Percentiles rank a stretch among this genome's conserved stretches.
phyloP scores from a whole-genome alignment of 2,888 invertebrate genomes.

The Anthophora plumipes region DNA sequence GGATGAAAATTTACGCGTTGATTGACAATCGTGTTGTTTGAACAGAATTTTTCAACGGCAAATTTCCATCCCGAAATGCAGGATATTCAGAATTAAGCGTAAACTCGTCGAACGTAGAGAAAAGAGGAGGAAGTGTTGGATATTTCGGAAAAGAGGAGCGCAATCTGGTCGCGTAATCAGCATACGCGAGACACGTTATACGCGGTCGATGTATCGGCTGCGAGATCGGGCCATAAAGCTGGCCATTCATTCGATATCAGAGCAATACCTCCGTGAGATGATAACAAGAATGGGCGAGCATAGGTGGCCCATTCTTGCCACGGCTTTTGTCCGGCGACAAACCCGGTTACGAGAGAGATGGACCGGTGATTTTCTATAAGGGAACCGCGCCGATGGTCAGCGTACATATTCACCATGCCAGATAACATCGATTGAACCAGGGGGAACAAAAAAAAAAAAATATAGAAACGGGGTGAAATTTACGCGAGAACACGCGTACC shows the following conservation, averaged over 20 bases:
- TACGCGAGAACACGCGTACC: slow-evolving; percentile 1
- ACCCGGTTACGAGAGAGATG: slow-evolving; percentile 66
- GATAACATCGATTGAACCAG: slow-evolving; percentile 46
- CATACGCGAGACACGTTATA: slow-evolving; percentile 39
- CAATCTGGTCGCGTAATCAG: slow-evolving; percentile 53
- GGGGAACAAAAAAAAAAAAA: not conserved
- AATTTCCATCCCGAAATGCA: not conserved
- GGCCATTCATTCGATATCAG: slow-evolving; percentile 81
- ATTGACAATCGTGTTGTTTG: too few relatives aligned
- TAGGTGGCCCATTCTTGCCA: slow-evolving; percentile 79
- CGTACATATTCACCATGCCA: slow-evolving; percentile 35
- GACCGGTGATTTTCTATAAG: slow-evolving; percentile 74
- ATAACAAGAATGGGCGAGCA: slow-evolving; percentile 78
- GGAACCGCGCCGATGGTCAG: slow-evolving; percentile 26
- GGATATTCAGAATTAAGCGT: not conserved
- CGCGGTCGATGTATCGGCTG: slow-evolving; percentile 74
- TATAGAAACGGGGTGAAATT: slow-evolving; percentile 7
- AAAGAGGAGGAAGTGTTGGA: not conserved
- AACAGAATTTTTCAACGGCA: too few relatives aligned
- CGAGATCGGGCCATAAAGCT: slow-evolving; percentile 81
- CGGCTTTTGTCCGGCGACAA: slow-evolving; percentile 75
- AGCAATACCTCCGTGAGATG: slow-evolving; percentile 79
- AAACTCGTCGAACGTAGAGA: not conserved
- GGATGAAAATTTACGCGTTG: too few relatives aligned
- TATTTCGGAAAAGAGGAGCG: slow-evolving; percentile 1